Conservation (phyloP, 2,888 invertebrate species). For the Dasypogon diadema region DNA sequence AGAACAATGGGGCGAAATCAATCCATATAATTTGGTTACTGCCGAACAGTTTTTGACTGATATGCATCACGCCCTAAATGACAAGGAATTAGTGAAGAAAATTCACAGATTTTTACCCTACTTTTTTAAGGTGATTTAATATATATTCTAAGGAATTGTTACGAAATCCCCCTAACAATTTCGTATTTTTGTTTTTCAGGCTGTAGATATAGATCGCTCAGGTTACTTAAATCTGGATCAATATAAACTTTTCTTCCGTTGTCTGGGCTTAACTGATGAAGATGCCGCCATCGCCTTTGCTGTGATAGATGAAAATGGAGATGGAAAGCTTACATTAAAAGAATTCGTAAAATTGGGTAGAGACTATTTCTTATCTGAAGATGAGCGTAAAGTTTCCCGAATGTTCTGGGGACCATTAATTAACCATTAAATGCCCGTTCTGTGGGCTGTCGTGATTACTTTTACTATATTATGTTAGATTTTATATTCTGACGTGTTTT, state of each 20-base stretch:
- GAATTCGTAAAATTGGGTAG: slow-evolving; percentile 86
- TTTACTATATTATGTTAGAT: neutral
- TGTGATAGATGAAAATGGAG: slow-evolving; percentile 82
- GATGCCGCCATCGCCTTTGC: slow-evolving; percentile 83
- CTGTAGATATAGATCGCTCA: slow-evolving; percentile 83
- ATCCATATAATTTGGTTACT: slow-evolving; percentile 84
- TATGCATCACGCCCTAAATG: slow-evolving; percentile 85
- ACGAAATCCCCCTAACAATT: neutral
- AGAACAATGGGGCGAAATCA: slow-evolving; percentile 85
- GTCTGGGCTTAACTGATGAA: slow-evolving; percentile 80
- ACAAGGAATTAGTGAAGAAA: slow-evolving; percentile 78
- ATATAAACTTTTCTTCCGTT: slow-evolving; percentile 85
- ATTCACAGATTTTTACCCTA: slow-evolving; percentile 84
- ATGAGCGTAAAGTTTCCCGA: slow-evolving; percentile 81
- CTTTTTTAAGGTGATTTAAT: slow-evolving; percentile 77
- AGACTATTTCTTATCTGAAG: slow-evolving; percentile 84
- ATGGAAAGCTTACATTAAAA: slow-evolving; percentile 80
- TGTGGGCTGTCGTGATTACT: slow-evolving; percentile 15
- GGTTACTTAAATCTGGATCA: slow-evolving; percentile 84
- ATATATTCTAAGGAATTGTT: neutral
- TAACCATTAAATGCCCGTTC: slow-evolving; percentile 65
- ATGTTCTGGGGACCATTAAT: slow-evolving; percentile 88
- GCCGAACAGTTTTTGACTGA: slow-evolving; percentile 85
- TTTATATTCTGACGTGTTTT: neutral
- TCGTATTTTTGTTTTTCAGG: too few relatives aligned